Evolutionary conservation across 2,113 vertebrate species (phyloP).

Genomic region (Boleophthalmus pectinirostris): DNA sequence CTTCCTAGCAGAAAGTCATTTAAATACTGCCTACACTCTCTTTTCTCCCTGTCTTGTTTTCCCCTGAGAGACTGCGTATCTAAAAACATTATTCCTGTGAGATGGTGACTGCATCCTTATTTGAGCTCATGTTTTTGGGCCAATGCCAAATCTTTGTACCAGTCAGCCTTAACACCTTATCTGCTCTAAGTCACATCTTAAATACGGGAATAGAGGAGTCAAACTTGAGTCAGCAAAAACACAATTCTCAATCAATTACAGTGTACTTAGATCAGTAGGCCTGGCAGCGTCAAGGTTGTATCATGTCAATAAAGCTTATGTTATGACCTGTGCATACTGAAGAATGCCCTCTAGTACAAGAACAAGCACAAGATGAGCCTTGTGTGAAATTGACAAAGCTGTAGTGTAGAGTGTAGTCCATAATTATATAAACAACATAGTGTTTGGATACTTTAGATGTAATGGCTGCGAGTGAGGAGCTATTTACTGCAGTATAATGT

Average conservation of each 20-base stretch:
- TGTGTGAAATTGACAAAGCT: not conserved
- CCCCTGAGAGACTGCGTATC: constrained; percentile 28
- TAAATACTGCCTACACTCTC: constrained; percentile 15
- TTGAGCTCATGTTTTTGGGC: constrained; percentile 36
- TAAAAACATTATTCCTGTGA: constrained; percentile 36
- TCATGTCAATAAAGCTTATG: constrained; percentile 25
- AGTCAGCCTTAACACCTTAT: constrained; percentile 37
- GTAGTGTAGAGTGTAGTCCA: not conserved
- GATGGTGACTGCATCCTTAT: constrained; percentile 28
- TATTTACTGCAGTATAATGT: not conserved
- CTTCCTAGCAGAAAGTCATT: constrained; percentile 20
- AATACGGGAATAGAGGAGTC: constrained; percentile 31
- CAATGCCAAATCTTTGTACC: constrained; percentile 50
- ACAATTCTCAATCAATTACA: constrained; percentile 49
- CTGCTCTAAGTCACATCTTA: constrained; percentile 42
- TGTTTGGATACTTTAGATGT: not conserved
- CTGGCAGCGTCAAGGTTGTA: constrained; percentile 51
- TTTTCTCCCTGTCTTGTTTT: not conserved
- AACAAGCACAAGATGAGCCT: not conserved
- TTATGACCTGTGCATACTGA: constrained; percentile 13
- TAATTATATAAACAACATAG: not conserved
- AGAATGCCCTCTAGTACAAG: not conserved
- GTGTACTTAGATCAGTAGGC: constrained; percentile 35
- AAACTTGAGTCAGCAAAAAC: constrained; percentile 49
- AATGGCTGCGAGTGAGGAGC: not conserved